phyloP scores from a whole-genome alignment of 2,888 invertebrate species.

The Drosophila suboccidentalis region DNA sequence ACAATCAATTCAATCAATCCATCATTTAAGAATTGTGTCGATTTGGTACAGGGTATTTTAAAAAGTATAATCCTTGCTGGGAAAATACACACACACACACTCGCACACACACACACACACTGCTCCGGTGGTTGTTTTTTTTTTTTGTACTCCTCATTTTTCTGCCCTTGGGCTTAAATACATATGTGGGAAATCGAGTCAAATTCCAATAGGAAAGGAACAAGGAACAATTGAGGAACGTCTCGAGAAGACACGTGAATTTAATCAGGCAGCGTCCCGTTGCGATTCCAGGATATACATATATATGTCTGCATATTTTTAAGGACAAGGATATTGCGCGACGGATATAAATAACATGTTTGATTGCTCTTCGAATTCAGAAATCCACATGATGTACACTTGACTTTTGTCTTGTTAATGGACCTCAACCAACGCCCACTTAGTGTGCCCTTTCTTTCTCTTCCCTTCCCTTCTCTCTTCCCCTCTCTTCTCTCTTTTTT shows the following conservation, averaged over 20 bases:
- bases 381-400: slow-evolving; percentile 15
- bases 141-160: neutral
- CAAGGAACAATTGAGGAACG: slow-evolving; percentile 60
- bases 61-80: slow-evolving; percentile 5
- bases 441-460: slow-evolving; percentile 2
- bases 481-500: neutral
- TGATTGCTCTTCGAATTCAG: slow-evolving; percentile 49
- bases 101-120: neutral
- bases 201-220: slow-evolving; percentile 76
- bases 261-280: slow-evolving; percentile 75
- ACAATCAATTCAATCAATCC: no score
- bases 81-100: neutral
- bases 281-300: slow-evolving; percentile 37
- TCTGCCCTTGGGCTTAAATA: neutral
- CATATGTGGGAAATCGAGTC: slow-evolving; percentile 20
- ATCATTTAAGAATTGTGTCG: no score
- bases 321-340: slow-evolving; percentile 35
- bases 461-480: neutral
- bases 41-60: neutral
- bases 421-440: slow-evolving; percentile 53
- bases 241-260: slow-evolving; percentile 77
- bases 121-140: slow-evolving; percentile 11
- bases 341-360: slow-evolving; percentile 78
- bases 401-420: slow-evolving; percentile 40
- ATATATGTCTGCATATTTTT: no score